Evolutionary conservation across 1,140 invertebrate genomes (phyloP).

Genomic region (Musca vetustissima): DNA sequence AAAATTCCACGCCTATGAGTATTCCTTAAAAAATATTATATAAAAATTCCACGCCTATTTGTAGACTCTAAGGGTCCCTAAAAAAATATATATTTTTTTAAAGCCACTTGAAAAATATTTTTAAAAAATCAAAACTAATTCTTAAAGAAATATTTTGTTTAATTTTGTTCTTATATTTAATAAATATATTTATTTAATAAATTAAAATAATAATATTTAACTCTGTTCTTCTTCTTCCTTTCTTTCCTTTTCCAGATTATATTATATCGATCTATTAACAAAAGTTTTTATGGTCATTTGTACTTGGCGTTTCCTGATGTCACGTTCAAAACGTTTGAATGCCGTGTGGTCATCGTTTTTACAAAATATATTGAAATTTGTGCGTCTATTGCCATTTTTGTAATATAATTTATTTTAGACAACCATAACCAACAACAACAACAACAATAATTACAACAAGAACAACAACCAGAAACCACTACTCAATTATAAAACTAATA

Average conservation of each 20-base stretch:
- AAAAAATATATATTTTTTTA: too few species aligned
- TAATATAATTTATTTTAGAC: conserved; percentile 37
- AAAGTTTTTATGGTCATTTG: conserved; percentile 72
- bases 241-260: conserved; percentile 66
- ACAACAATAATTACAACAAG: background rate
- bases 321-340: conserved; percentile 63
- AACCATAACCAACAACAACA: too few species aligned
- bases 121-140: too few species aligned
- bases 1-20: too few species aligned
- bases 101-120: too few species aligned
- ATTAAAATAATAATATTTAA: background rate
- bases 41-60: too few species aligned
- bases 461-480: background rate
- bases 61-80: too few species aligned
- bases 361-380: conserved; percentile 49
- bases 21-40: too few species aligned
- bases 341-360: conserved; percentile 61
- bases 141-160: too few species aligned
- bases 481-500: background rate
- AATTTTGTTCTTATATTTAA: too few species aligned
- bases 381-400: conserved; percentile 54
- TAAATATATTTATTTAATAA: background rate
- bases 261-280: conserved; percentile 74
- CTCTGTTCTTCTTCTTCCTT: background rate
- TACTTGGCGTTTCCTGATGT: conserved; percentile 74